Conservation (phyloP, 1,140 invertebrate species). For the Pteromalus puparum region DNA sequence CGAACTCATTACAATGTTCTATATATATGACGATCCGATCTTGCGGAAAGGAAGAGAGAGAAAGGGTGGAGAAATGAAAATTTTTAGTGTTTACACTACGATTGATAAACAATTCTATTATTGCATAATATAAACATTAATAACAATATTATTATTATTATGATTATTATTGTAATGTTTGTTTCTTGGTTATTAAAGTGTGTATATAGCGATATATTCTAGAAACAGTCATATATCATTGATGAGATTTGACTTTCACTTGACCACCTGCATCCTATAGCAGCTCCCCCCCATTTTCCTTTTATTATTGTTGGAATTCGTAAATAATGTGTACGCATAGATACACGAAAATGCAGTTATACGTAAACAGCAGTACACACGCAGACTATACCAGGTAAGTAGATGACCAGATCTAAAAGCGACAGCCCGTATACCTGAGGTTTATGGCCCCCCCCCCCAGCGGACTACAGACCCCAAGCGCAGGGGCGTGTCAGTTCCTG, state of each 20-base stretch:
- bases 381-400: too few species aligned
- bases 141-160: constrained; percentile 71
- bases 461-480: too few species aligned
- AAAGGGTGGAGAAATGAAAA: constrained; percentile 61
- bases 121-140: constrained; percentile 71
- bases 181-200: constrained; percentile 76
- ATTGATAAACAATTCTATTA: constrained; percentile 74
- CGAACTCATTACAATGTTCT: constrained; percentile 23
- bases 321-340: too few species aligned
- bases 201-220: constrained; percentile 73
- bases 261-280: neutral
- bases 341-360: too few species aligned
- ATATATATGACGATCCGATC: constrained; percentile 29
- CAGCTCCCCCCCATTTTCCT: too few species aligned
- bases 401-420: too few species aligned
- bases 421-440: too few species aligned
- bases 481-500: too few species aligned
- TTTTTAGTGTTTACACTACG: constrained; percentile 74
- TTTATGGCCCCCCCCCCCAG: too few species aligned
- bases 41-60: constrained; percentile 57
- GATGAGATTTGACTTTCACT: neutral
- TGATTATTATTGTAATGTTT: constrained; percentile 74
- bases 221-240: constrained; percentile 45
- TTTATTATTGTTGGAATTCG: too few species aligned
- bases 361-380: too few species aligned